Evolutionary conservation across 2,888 invertebrate species (phyloP).

Genomic region (Cepaea hortensis): DNA sequence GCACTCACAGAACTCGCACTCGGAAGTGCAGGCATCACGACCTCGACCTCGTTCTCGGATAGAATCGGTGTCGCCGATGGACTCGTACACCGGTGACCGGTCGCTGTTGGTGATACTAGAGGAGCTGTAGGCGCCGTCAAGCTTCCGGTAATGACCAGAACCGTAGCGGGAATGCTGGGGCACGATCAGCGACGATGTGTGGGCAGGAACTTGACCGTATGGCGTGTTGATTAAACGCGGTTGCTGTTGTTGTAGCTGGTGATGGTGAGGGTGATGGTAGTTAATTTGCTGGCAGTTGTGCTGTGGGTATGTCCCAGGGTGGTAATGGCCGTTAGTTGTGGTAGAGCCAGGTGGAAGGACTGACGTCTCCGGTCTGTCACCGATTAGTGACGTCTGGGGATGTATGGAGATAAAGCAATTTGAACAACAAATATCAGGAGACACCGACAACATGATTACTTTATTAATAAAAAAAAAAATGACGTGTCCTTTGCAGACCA

Average conservation of each 20-base stretch:
- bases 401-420: background rate
- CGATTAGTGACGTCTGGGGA: conserved; percentile 52
- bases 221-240: conserved; percentile 36
- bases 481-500: too few relatives aligned
- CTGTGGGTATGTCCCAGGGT: conserved; percentile 37
- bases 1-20: conserved; percentile 48
- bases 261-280: conserved; percentile 37
- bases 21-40: conserved; percentile 15
- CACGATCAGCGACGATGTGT: conserved; percentile 40
- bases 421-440: too few relatives aligned
- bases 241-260: conserved; percentile 10
- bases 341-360: conserved; percentile 27
- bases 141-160: conserved; percentile 41
- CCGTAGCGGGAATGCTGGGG: conserved; percentile 28
- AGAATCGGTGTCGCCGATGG: conserved; percentile 54
- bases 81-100: conserved; percentile 57
- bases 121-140: conserved; percentile 52
- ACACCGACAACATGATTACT: too few relatives aligned
- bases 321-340: conserved; percentile 28
- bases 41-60: conserved; percentile 39
- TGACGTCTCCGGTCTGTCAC: conserved; percentile 52
- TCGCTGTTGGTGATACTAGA: conserved; percentile 55
- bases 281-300: conserved; percentile 44
- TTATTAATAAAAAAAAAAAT: too few relatives aligned
- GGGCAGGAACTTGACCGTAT: conserved; percentile 42